These are phyloP conservation scores for Peromyscus maniculatus DNA, from an alignment of 2,113 vertebrate species.

Conservation along the genomic window DNA sequence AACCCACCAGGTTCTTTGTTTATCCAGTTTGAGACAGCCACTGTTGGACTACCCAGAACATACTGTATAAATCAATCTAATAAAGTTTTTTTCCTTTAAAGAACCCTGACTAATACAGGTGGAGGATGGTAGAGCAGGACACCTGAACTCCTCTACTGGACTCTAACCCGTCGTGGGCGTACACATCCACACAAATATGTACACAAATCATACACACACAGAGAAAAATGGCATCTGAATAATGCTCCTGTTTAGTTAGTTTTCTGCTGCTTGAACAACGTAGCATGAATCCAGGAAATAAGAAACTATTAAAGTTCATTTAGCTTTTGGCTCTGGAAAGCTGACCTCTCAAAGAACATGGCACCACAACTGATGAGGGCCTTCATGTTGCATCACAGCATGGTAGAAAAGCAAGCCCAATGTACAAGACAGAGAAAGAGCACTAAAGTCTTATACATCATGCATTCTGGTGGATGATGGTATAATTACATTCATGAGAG, in stretches of 20 bases:
- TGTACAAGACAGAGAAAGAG: neutral
- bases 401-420: no score
- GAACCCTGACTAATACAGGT: neutral
- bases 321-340: neutral
- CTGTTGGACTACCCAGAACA: neutral
- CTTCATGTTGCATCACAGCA: no score
- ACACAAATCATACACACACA: neutral
- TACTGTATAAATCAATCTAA: neutral
- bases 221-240: neutral
- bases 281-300: neutral
- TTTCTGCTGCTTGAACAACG: neutral
- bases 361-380: neutral
- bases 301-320: no score
- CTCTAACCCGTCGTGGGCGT: neutral
- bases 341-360: neutral
- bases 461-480: neutral
- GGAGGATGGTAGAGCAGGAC: neutral
- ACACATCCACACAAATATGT: neutral
- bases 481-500: neutral
- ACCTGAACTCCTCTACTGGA: neutral
- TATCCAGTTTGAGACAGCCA: neutral
- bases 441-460: no score
- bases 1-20: neutral
- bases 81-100: neutral
- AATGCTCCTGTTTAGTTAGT: neutral